A percentile compares a stretch with the other conserved stretches of the same genome.
Conservation (phyloP, 2,797 vertebrate genomes). For the Kryptolebias ocellatus region DNA sequence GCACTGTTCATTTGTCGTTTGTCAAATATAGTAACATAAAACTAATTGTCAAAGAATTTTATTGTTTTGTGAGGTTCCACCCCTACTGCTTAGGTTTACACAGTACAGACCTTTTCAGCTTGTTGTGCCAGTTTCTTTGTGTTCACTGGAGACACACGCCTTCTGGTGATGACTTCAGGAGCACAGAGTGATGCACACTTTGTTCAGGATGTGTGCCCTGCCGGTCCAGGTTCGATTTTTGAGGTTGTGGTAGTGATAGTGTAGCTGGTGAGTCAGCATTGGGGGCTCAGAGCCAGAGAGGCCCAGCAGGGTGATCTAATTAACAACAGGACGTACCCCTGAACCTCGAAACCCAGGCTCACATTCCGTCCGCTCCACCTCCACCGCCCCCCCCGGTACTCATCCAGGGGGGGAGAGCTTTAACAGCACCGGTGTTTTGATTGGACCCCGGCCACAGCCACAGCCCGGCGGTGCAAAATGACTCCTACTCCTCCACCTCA, state of each 20-base stretch:
- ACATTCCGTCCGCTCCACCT: slow-evolving; percentile 61
- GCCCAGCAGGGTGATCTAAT: slow-evolving; percentile 72
- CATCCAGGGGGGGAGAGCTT: slow-evolving; percentile 61
- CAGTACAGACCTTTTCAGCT: too few species aligned
- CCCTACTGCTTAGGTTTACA: too few species aligned
- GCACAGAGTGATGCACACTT: slow-evolving; percentile 3
- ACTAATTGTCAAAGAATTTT: too few species aligned
- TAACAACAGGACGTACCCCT: slow-evolving; percentile 75
- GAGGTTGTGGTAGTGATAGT: slow-evolving; percentile 36
- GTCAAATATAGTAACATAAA: too few species aligned
- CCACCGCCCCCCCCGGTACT: slow-evolving; percentile 51
- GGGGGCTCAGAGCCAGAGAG: slow-evolving; percentile 57
- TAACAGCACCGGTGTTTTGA: slow-evolving; percentile 68
- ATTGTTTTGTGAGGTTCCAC: too few species aligned
- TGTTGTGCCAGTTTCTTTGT: neutral
- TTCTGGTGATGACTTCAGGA: slow-evolving; percentile 18
- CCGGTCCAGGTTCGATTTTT: slow-evolving; percentile 27
- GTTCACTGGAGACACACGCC: slow-evolving; percentile 3
- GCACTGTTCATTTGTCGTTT: too few species aligned
- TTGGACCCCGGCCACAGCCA: slow-evolving; percentile 65
- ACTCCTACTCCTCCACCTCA: slow-evolving; percentile 15
- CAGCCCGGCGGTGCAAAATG: slow-evolving; percentile 49
- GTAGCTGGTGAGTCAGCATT: slow-evolving; percentile 45
- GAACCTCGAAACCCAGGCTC: slow-evolving; percentile 73
- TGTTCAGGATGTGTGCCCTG: slow-evolving; percentile 32